A percentile compares a stretch with the other conserved stretches of the same genome.
Evolutionary conservation across 2,888 invertebrate species (phyloP).

Genomic region (Mythimna pallens): DNA sequence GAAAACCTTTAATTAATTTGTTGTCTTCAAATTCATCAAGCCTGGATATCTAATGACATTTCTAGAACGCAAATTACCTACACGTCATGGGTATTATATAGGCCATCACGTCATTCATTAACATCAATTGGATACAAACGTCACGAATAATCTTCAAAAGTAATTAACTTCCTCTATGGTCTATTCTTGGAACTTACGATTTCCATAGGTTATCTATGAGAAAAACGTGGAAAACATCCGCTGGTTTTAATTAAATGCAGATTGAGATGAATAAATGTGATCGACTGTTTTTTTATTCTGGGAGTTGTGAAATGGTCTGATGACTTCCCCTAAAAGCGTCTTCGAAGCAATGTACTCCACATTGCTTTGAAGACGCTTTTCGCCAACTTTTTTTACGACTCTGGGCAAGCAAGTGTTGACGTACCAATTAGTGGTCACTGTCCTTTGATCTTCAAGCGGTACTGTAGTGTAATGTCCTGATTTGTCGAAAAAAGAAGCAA

Average conservation of each 20-base stretch:
- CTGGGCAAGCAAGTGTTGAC: too few relatives aligned
- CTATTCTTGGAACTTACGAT: conserved; percentile 18
- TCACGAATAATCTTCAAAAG: conserved; percentile 45
- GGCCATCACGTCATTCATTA: conserved; percentile 30
- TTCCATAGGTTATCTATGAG: conserved; percentile 9
- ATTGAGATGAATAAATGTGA: not conserved
- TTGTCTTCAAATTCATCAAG: conserved; percentile 21
- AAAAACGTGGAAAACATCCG: conserved; percentile 5
- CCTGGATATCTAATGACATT: conserved; percentile 25
- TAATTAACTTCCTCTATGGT: conserved; percentile 23
- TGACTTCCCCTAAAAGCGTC: too few relatives aligned
- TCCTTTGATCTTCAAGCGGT: too few relatives aligned
- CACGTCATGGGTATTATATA: conserved; percentile 41
- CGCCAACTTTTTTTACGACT: too few relatives aligned
- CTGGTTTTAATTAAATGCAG: not conserved
- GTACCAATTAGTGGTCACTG: too few relatives aligned
- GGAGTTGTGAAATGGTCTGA: too few relatives aligned
- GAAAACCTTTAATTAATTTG: conserved; percentile 31
- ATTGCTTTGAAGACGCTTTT: too few relatives aligned
- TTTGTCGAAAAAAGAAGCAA: too few relatives aligned
- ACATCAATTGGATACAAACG: conserved; percentile 39
- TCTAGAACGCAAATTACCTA: conserved; percentile 12
- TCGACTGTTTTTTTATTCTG: not conserved
- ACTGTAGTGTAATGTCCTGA: too few relatives aligned
- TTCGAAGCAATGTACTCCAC: too few relatives aligned